These are phyloP conservation scores for Fulica atra DNA, from an alignment of 2,113 vertebrate species.

Conservation along the genomic window DNA sequence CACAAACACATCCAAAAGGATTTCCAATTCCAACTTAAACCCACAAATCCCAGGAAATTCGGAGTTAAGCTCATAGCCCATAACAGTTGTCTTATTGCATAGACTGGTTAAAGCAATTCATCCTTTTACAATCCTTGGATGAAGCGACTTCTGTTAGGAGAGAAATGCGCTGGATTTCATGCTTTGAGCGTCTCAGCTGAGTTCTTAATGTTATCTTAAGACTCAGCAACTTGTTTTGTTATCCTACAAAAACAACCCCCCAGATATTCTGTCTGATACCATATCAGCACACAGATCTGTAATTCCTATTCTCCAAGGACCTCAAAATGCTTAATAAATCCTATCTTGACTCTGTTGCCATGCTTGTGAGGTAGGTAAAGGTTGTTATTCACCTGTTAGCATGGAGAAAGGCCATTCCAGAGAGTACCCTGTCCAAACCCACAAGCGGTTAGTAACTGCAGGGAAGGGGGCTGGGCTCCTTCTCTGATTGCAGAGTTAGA, in stretches of 20 bases:
- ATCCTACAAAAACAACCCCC: neutral
- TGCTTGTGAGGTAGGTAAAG: neutral
- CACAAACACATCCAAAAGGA: neutral
- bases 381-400: neutral
- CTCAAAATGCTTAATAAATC: neutral
- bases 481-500: neutral
- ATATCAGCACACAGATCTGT: neutral
- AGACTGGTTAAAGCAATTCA: neutral
- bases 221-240: neutral
- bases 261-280: neutral
- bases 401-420: neutral
- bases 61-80: neutral
- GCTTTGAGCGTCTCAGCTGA: neutral
- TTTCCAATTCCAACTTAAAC: constrained; percentile 2
- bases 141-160: neutral
- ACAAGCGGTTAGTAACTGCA: neutral
- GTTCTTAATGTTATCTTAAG: neutral
- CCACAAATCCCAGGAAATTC: constrained; percentile 1
- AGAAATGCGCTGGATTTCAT: constrained; percentile 1
- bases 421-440: neutral
- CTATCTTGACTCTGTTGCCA: neutral
- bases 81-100: neutral
- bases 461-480: neutral
- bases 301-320: neutral
- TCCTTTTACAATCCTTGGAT: neutral